phyloP scores from a whole-genome alignment of 2,888 invertebrate species.

The Hipparchia semele region DNA sequence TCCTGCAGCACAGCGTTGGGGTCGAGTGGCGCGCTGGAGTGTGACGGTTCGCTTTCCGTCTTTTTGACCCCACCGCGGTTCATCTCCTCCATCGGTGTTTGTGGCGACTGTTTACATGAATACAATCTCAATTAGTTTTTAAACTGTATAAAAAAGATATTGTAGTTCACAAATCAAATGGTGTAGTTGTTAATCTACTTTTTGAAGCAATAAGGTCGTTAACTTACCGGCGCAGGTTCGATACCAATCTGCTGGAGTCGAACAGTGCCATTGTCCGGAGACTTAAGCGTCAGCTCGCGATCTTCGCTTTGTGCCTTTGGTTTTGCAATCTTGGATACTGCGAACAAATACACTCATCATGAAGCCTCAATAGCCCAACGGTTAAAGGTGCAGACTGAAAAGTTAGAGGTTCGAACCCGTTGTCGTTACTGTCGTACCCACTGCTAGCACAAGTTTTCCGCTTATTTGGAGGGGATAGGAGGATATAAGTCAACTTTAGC shows the following conservation, averaged over 20 bases:
- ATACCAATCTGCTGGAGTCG: conserved; percentile 80
- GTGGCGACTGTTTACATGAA: conserved; percentile 26
- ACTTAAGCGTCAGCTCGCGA: conserved; percentile 65
- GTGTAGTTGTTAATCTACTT: not conserved
- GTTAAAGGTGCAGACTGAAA: no score
- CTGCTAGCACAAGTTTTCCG: no score
- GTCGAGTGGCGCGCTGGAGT: conserved; percentile 69
- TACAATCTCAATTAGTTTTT: not conserved
- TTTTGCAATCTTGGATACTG: conserved; percentile 77
- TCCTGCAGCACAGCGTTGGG: conserved; percentile 83
- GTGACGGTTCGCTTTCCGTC: conserved; percentile 82
- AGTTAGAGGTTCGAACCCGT: no score
- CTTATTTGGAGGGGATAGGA: no score
- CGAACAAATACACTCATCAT: conserved; percentile 1
- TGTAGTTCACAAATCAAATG: no score
- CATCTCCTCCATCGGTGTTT: conserved; percentile 41
- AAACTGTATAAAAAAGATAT: no score
- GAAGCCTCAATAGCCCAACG: no score
- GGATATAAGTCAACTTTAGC: no score
- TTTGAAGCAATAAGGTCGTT: not conserved
- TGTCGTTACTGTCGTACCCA: no score
- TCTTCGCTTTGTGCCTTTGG: conserved; percentile 80
- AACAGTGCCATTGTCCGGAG: conserved; percentile 67
- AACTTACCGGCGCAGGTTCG: conserved; percentile 70
- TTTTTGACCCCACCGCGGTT: conserved; percentile 72